Conservation (phyloP, 2,797 vertebrate genomes). For the Sebastes hubbsi region DNA sequence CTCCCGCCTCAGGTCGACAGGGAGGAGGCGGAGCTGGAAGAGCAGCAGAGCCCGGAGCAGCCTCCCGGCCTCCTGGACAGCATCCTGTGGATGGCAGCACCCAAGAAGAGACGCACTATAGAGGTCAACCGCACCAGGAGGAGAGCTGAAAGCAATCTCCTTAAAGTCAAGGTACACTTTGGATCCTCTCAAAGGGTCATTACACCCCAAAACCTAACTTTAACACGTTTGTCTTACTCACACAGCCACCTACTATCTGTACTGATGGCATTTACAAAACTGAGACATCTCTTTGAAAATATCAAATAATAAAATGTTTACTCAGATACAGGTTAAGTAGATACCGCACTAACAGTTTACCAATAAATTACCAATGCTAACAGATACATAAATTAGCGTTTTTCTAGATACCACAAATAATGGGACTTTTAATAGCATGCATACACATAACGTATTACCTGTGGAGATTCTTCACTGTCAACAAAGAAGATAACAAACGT, state of each 20-base stretch:
- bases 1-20: constrained; percentile 59
- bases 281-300: background rate
- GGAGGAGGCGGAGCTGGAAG: constrained; percentile 33
- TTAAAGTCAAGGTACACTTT: constrained; percentile 86
- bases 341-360: background rate
- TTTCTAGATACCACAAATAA: background rate
- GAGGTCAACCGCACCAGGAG: constrained; percentile 93
- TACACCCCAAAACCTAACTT: background rate
- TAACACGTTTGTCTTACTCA: background rate
- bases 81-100: constrained; percentile 95
- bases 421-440: background rate
- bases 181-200: background rate
- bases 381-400: background rate
- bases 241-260: background rate
- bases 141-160: constrained; percentile 84
- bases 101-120: constrained; percentile 93
- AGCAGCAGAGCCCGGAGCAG: constrained; percentile 40
- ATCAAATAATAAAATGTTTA: background rate
- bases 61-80: constrained; percentile 76
- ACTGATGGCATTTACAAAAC: background rate
- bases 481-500: background rate
- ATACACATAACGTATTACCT: background rate
- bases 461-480: background rate
- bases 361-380: background rate
- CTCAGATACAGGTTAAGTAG: background rate